Evolutionary conservation across 2,797 vertebrate genomes (phyloP).

Genomic region (Iguana delicatissima): DNA sequence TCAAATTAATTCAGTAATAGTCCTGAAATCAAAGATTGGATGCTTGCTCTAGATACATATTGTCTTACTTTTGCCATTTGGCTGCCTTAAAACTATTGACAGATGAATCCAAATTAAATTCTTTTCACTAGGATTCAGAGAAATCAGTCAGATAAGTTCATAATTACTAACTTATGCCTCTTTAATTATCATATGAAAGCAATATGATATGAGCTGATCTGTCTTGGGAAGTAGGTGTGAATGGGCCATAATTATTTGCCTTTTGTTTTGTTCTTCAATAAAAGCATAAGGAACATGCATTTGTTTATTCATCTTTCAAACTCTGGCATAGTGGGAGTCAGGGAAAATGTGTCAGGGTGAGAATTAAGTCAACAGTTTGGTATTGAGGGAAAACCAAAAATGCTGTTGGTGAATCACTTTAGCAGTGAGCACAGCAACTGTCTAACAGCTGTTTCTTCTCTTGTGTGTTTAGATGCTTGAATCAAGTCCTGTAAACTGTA

Average conservation of each 20-base stretch:
- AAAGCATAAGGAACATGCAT: neutral
- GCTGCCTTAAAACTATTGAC: neutral
- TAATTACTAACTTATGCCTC: neutral
- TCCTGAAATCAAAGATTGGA: neutral
- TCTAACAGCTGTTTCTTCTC: neutral
- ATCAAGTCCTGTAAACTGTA: neutral
- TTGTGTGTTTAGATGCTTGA: conserved; percentile 7
- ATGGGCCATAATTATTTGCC: neutral
- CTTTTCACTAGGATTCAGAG: neutral
- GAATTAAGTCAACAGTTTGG: conserved; percentile 16
- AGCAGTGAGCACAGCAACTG: neutral
- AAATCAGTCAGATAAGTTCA: neutral
- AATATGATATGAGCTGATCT: neutral
- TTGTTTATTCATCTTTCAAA: neutral
- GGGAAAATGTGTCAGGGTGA: conserved; percentile 11
- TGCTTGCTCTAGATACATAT: neutral
- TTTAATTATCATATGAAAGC: neutral
- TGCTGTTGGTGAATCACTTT: conserved; percentile 14
- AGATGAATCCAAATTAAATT: neutral
- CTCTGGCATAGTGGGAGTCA: neutral
- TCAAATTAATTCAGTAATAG: neutral
- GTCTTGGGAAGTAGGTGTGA: neutral
- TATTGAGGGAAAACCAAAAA: conserved; percentile 9
- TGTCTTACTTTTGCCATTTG: neutral
- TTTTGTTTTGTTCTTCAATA: neutral